These are phyloP conservation scores for Ochotona curzoniae DNA, from an alignment of 2,113 vertebrate genomes.

Conservation along the genomic window DNA sequence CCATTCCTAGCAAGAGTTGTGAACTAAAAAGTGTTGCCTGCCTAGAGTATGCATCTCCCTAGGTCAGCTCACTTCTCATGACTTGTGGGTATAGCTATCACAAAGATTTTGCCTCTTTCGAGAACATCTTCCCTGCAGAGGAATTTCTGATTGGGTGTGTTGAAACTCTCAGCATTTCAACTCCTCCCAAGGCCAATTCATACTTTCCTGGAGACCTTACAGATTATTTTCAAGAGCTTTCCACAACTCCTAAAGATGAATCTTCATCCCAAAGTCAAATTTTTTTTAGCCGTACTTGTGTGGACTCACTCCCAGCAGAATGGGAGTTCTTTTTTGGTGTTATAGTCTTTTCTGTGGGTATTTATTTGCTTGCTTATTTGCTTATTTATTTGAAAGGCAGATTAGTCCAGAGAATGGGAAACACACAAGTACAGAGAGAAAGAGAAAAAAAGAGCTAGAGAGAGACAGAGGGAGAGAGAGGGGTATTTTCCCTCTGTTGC, in stretches of 20 bases:
- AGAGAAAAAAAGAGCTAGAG: too few species aligned
- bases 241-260: not conserved
- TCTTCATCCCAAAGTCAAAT: not conserved
- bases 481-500: too few species aligned
- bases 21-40: not conserved
- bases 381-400: too few species aligned
- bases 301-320: too few species aligned
- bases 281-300: not conserved
- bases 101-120: not conserved
- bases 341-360: too few species aligned
- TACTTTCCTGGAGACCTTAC: not conserved
- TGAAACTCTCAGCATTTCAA: not conserved
- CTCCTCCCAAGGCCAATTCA: not conserved
- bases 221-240: not conserved
- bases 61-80: not conserved
- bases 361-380: too few species aligned
- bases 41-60: too few species aligned
- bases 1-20: not conserved
- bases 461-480: too few species aligned
- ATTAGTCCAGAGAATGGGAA: too few species aligned
- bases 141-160: not conserved
- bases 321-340: too few species aligned
- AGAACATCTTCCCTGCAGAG: not conserved
- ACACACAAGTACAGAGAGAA: too few species aligned
- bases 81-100: not conserved